A percentile compares a stretch with the other conserved stretches of the same genome.
Evolutionary conservation across 2,797 vertebrate species (phyloP).

Genomic region (Pseudomugil tenellus): DNA sequence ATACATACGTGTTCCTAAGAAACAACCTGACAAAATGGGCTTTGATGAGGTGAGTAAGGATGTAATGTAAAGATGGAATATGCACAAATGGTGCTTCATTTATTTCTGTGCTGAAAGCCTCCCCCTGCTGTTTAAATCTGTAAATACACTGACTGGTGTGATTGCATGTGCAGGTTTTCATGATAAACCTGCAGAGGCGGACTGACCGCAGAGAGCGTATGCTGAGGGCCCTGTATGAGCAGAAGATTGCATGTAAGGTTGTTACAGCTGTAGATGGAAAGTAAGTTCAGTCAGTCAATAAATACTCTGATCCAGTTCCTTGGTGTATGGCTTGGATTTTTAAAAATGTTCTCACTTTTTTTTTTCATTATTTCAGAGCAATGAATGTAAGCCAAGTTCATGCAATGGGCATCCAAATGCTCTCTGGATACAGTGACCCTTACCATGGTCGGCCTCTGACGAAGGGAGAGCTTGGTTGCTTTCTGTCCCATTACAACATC

Average conservation of each 20-base stretch:
- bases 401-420: constrained; percentile 89
- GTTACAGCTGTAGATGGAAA: constrained; percentile 90
- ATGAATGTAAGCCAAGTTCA: constrained; percentile 89
- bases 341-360: background rate
- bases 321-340: background rate
- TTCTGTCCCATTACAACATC: constrained; percentile 92
- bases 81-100: constrained; percentile 64
- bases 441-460: constrained; percentile 92
- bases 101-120: constrained; percentile 40
- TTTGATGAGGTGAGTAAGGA: constrained; percentile 92
- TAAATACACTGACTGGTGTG: constrained; percentile 3
- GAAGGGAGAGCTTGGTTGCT: constrained; percentile 93
- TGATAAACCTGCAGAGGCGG: constrained; percentile 90
- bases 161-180: constrained; percentile 84
- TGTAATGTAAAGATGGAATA: constrained; percentile 68
- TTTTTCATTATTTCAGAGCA: constrained; percentile 76
- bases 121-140: constrained; percentile 33
- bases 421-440: constrained; percentile 92
- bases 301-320: background rate
- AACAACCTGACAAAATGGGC: constrained; percentile 92
- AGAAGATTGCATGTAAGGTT: constrained; percentile 85
- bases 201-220: constrained; percentile 87
- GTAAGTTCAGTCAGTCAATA: constrained; percentile 76
- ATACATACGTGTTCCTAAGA: constrained; percentile 84
- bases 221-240: constrained; percentile 82